Evolutionary conservation across 2,888 invertebrate genomes (phyloP).

Genomic region (Ormyrus thymus): DNA sequence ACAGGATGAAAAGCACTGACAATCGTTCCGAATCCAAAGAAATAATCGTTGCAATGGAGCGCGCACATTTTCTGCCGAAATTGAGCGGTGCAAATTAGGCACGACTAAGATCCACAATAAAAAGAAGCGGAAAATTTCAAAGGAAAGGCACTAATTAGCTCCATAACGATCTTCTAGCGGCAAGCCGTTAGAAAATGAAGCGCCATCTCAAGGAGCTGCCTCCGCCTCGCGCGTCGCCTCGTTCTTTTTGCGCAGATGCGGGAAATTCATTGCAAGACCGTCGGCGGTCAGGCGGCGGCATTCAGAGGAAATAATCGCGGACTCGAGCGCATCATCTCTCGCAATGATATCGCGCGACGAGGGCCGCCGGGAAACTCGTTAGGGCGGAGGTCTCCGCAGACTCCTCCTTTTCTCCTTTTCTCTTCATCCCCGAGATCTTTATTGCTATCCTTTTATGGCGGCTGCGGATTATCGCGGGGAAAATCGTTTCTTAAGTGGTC

Average conservation of each 20-base stretch:
- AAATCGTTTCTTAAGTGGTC: constrained; percentile 52
- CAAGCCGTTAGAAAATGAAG: no score
- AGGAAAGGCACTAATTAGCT: no score
- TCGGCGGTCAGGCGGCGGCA: background rate
- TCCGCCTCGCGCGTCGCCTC: background rate
- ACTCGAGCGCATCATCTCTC: background rate
- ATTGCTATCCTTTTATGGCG: constrained; percentile 39
- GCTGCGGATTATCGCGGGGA: constrained; percentile 36
- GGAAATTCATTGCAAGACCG: constrained; percentile 12
- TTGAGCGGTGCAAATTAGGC: no score
- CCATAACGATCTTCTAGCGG: no score
- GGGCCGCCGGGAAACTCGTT: constrained; percentile 37
- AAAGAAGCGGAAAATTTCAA: no score
- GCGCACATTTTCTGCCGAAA: no score
- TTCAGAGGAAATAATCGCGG: constrained; percentile 18
- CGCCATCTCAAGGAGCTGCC: no score
- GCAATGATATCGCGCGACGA: background rate
- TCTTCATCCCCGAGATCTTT: constrained; percentile 14
- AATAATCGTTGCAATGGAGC: no score
- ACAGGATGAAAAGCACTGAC: no score
- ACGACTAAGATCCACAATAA: no score
- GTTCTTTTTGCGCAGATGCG: background rate
- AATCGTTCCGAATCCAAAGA: no score
- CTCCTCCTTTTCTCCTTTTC: background rate
- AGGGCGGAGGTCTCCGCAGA: background rate